Conservation (phyloP, 1,140 invertebrate species). For the Theocolax elegans region DNA sequence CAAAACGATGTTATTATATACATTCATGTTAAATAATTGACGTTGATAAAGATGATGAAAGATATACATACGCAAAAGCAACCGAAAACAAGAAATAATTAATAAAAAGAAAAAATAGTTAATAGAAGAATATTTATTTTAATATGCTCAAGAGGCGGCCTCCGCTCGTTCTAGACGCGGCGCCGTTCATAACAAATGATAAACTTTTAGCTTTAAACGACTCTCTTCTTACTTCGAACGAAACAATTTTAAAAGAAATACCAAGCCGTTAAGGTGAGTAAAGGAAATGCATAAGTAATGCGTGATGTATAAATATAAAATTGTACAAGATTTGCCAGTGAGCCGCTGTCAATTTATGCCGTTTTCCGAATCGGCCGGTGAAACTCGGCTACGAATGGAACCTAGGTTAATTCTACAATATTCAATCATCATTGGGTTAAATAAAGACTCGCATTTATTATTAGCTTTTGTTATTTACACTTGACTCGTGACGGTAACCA, state of each 20-base stretch:
- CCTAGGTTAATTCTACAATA: too few relatives aligned
- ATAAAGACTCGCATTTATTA: too few relatives aligned
- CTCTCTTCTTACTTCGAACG: constrained; percentile 12
- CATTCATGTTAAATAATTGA: constrained; percentile 55
- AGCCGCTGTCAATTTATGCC: not conserved
- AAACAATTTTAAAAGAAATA: constrained; percentile 11
- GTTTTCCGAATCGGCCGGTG: not conserved
- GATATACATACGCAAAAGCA: constrained; percentile 54
- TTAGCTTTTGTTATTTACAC: too few relatives aligned
- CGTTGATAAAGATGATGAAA: constrained; percentile 55
- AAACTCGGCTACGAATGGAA: not conserved
- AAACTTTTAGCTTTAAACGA: constrained; percentile 43
- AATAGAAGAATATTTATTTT: constrained; percentile 62
- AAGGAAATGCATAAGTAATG: too few relatives aligned
- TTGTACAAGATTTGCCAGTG: not conserved
- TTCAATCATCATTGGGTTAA: too few relatives aligned
- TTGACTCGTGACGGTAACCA: too few relatives aligned
- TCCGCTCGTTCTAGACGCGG: constrained; percentile 59
- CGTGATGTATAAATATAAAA: not conserved
- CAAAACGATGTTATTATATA: constrained; percentile 51
- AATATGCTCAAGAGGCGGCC: constrained; percentile 55
- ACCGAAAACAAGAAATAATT: not conserved
- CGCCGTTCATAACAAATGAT: constrained; percentile 44
- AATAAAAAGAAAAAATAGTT: constrained; percentile 19
- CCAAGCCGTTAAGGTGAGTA: too few relatives aligned